Evolutionary conservation across 2,888 invertebrate genomes (phyloP), one percentile per base, ranked within the genome.

Genomic region (Poecilobothrus nobilitatus): DNA sequence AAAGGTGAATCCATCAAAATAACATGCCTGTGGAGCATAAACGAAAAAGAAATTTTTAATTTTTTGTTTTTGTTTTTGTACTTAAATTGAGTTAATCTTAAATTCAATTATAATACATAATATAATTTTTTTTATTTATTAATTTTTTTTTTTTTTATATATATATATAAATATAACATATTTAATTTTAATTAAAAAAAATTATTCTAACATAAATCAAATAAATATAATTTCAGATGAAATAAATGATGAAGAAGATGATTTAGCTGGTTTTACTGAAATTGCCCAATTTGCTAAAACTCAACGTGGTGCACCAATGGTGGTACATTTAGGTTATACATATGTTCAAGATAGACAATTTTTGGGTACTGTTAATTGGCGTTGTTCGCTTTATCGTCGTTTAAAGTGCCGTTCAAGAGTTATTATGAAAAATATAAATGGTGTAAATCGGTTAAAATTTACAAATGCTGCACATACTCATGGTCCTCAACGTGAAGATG

Each of bases 401-500:
- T 75, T 75, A 67, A 76, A 76, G 27, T 82, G 81, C 71, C 80
- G 77, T 72, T 80, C 81, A 18, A 77, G 81, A 37, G 81, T 80
- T 8, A 80, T 79, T 2, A 80, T 79, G n/a, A 78, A 77, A 68
- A 63, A 74, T n/a, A 73, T 76, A n/a, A 72, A 71, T 41, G 79
- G 78, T 20, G 9, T 68, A 15, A 70, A 69, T 33, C 69, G 64
- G 27, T 63, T 72, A 2, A 71, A 71, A 71, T 68, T 70, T 18
- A 67, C 72, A 34, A 71, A 72, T 67, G 65, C 70, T 15, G 22
- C 33, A 12, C 73, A 74, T 63, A 71, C 70, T 2, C 73, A 73
- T 65, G 63, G 63, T 66, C 69, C 69, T 41, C 66, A 68, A 66
- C 15, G 53, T 18, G 68, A 68, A 15, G 65, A 66, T 20, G 68